phyloP scores from a whole-genome alignment of 2,888 invertebrate genomes.

The Adineta ricciae region DNA sequence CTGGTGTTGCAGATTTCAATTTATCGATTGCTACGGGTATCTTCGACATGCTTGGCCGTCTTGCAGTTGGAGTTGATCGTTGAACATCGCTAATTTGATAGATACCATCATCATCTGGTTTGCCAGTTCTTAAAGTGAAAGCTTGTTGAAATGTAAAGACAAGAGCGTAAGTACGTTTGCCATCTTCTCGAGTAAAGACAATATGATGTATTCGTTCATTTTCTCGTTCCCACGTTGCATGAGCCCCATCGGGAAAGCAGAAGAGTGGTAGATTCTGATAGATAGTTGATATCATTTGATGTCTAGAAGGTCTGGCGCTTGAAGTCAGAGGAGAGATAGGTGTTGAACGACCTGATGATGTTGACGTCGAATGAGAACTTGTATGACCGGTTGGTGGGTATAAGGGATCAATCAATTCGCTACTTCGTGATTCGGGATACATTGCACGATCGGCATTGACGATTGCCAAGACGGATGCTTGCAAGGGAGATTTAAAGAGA shows the following conservation, averaged over 20 bases:
- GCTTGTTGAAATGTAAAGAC: not conserved
- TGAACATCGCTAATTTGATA: not conserved
- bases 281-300: not conserved
- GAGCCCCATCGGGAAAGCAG: not conserved
- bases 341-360: not conserved
- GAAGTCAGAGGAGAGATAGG: not conserved
- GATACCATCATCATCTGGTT: not conserved
- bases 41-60: not conserved
- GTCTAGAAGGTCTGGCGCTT: not conserved
- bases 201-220: not conserved
- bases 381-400: not conserved
- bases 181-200: not conserved
- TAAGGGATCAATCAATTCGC: not conserved
- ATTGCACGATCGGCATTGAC: not conserved
- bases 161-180: not conserved
- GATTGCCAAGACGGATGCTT: not conserved
- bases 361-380: not conserved
- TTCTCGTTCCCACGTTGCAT: not conserved
- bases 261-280: not conserved
- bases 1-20: not conserved
- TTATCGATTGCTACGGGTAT: not conserved
- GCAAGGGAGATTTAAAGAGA: not conserved
- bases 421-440: not conserved
- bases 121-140: not conserved
- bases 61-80: not conserved